Evolutionary conservation across 2,888 invertebrate genomes (phyloP).

Genomic region (Hipparchia sbordonii): DNA sequence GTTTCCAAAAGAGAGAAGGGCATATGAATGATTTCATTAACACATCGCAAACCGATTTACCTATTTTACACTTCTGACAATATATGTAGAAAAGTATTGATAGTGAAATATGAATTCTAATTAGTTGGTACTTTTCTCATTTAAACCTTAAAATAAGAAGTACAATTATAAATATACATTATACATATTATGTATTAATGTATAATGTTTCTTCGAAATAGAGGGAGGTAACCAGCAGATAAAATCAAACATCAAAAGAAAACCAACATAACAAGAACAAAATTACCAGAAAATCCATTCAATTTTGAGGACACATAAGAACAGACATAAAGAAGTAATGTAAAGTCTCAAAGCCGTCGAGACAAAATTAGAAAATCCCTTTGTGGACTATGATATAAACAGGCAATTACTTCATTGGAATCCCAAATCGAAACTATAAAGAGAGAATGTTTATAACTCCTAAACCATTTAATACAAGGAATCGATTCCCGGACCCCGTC

Average conservation of each 20-base stretch:
- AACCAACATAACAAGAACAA: background rate
- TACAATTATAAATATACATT: too few relatives aligned
- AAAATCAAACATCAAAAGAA: conserved; percentile 1
- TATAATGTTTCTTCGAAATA: too few relatives aligned
- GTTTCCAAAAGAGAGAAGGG: too few relatives aligned
- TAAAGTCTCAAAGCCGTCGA: background rate
- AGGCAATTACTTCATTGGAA: conserved; percentile 24
- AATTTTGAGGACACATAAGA: background rate
- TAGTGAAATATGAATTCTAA: too few relatives aligned
- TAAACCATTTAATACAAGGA: conserved; percentile 23
- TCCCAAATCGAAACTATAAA: conserved; percentile 28
- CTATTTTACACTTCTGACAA: too few relatives aligned
- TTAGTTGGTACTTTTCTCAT: too few relatives aligned
- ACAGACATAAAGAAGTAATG: background rate
- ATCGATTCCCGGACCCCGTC: conserved; percentile 25
- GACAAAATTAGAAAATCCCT: conserved; percentile 21
- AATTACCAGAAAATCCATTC: background rate
- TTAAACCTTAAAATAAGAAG: too few relatives aligned
- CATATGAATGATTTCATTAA: too few relatives aligned
- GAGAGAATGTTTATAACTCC: conserved; percentile 28
- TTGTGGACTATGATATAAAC: conserved; percentile 21
- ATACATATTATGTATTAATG: too few relatives aligned
- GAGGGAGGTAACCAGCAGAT: background rate
- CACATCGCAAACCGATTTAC: too few relatives aligned
- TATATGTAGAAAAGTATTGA: too few relatives aligned